phyloP scores from a whole-genome alignment of 2,113 vertebrate species.

The Rattus norvegicus region GRCr8 NC_086029.1:48049001-48049500 shows the following conservation, averaged over 20 bases:
- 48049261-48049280: conserved; percentile 76
- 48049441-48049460: background rate
- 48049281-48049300: conserved; percentile 40
- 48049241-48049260: background rate
- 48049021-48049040: background rate
- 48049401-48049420: background rate
- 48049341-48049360: background rate
- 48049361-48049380: background rate
- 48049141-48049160: conserved; percentile 72
- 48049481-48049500: no score
- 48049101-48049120: background rate
- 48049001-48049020: fast-evolving
- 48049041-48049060: background rate
- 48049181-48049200: conserved; percentile 16
- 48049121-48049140: background rate
- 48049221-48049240: conserved; percentile 57
- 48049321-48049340: background rate
- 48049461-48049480: background rate
- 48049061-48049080: background rate
- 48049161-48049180: conserved; percentile 72
- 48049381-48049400: background rate
- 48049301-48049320: background rate
- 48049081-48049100: conserved; percentile 52
- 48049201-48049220: conserved; percentile 46
- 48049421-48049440: background rate